Base-by-base conservation (phyloP, 2,797 vertebrate genomes). In the Manis crassicaudata region DNA sequence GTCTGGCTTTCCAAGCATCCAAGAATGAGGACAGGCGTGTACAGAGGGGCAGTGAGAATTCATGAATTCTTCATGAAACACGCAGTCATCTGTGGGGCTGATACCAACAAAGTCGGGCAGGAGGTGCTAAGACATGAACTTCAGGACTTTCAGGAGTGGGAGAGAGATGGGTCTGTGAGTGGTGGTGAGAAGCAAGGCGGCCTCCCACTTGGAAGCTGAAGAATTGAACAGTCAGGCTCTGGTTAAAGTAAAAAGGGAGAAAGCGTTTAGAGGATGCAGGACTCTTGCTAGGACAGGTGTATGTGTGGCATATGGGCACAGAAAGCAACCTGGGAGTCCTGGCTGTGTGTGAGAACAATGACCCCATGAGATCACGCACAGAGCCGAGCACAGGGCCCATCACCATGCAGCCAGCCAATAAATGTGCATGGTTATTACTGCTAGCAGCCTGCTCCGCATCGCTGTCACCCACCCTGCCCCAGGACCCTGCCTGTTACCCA, bases 401-500 rank as follows among this genome's bases (percentile, higher is more conserved):
- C 0, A 0, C 20, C 50, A 23, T 0, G 11, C 18, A 73, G 27
- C n/a, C 7, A 29, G 50, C 56, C 7, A 16, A 5, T 9, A 7
- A 7, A 5, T 0, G 32, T 21, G 17, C 2, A 10, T 0, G 1
- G 9, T 7, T 2, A 0, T 37, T 20, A n/a, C 56, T 27, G 56
- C 9, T 2, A 27, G 54, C 70, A 40, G 25, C 20, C 20, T 27
- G 3, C 6, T 4, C 21, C 3, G 1, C 16, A 46, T 3, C 0
- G 8, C 75, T 37, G 43, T 21, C 50, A 46, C 50, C 90, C n/a
- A 8, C 27, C 12, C 14, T 3, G 17, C 0, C 20, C 84, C 7
- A 0, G 0, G 2, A 50, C 62, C 21, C 21, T 10, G 46, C 46
- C 46, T 46, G 11, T 98, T 98, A 99, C 99, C 99, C 99, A 99